phyloP scores from a whole-genome alignment of 53 echinoderm and acorn worm species.

The Mesocentrotus franciscanus region DNA sequence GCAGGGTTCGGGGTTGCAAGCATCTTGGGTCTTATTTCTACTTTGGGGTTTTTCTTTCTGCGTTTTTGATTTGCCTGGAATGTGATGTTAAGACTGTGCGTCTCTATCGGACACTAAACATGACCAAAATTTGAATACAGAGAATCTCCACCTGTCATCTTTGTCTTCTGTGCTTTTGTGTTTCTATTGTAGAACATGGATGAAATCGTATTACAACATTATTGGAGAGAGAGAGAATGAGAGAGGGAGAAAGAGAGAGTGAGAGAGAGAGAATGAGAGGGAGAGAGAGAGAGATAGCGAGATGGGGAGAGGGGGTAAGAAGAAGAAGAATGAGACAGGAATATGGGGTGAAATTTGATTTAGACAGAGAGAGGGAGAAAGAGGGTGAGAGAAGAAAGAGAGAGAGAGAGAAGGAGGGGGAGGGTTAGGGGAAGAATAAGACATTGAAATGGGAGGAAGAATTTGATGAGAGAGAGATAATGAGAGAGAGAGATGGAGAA shows the following conservation, averaged over 20 bases:
- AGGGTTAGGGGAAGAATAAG: background rate
- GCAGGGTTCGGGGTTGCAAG: background rate
- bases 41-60: background rate
- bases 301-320: no score
- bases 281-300: background rate
- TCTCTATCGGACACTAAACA: slow-evolving; percentile 63
- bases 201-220: background rate
- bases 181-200: background rate
- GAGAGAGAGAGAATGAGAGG: background rate
- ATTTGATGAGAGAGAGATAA: background rate
- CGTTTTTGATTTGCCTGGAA: slow-evolving; percentile 26
- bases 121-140: slow-evolving; percentile 72
- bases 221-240: background rate
- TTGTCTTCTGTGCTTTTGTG: background rate
- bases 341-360: background rate
- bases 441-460: background rate
- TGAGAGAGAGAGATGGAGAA: no score
- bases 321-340: background rate
- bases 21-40: background rate
- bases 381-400: background rate
- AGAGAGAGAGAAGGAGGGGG: background rate
- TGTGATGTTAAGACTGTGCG: slow-evolving; percentile 42
- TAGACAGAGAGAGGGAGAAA: background rate
- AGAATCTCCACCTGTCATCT: background rate
- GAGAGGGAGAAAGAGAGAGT: background rate